phyloP scores from a whole-genome alignment of 2,113 vertebrate species.

The Sardina pilchardus region DNA sequence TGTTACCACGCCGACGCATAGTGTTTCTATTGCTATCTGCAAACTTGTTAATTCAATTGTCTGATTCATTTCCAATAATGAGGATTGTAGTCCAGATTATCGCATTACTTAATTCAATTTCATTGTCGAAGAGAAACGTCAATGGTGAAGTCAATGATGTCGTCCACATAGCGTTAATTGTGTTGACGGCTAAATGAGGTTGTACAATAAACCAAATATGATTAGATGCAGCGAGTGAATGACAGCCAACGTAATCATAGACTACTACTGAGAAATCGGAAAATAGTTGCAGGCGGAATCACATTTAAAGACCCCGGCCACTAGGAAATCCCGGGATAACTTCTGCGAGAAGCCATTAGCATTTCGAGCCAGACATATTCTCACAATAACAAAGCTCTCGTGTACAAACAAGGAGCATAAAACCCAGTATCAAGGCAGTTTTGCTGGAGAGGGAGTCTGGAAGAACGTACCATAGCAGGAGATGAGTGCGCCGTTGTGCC shows the following conservation, averaged over 20 bases:
- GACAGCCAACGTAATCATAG: constrained; percentile 1
- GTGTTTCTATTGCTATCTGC: constrained; percentile 28
- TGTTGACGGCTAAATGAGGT: constrained; percentile 11
- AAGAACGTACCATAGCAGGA: constrained; percentile 88
- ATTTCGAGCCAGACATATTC: not conserved
- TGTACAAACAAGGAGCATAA: not conserved
- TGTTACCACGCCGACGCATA: not conserved
- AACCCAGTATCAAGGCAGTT: not conserved
- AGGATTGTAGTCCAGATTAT: constrained; percentile 45
- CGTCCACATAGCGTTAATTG: constrained; percentile 18
- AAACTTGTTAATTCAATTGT: constrained; percentile 45
- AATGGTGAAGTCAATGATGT: constrained; percentile 25
- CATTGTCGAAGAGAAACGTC: constrained; percentile 29
- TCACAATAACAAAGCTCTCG: not conserved
- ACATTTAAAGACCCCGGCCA: not conserved
- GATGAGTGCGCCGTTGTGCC: constrained; percentile 85
- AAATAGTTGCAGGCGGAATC: not conserved
- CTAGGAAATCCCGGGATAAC: not conserved
- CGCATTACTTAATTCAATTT: constrained; percentile 48
- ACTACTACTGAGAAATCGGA: constrained; percentile 13
- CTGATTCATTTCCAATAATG: constrained; percentile 36
- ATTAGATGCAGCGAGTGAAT: constrained; percentile 17
- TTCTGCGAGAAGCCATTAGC: not conserved
- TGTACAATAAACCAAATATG: constrained; percentile 19
- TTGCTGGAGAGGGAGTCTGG: not conserved